phyloP scores from a whole-genome alignment of 1,140 invertebrate species.

The Caenorhabditis briggsae region DNA sequence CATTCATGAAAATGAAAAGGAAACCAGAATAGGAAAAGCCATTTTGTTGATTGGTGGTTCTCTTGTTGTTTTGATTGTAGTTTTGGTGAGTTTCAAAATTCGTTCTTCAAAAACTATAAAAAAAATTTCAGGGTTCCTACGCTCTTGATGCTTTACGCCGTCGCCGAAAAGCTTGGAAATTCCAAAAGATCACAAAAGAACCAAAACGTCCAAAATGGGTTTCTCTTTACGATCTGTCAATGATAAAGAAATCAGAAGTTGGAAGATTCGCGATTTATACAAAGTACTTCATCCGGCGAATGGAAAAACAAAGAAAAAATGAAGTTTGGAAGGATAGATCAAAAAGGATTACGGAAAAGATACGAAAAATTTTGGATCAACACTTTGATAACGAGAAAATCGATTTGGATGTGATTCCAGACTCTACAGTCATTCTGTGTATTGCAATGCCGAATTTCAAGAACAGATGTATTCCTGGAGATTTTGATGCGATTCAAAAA shows the following conservation, averaged over 20 bases:
- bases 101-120: no score
- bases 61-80: no score
- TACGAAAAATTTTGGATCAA: neutral
- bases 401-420: neutral
- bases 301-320: neutral
- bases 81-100: no score
- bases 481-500: neutral
- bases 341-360: neutral
- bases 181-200: neutral
- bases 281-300: neutral
- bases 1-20: no score
- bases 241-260: neutral
- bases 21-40: no score
- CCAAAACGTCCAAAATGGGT: neutral
- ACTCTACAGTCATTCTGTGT: neutral
- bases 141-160: no score
- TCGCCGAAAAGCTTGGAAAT: neutral
- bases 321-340: neutral
- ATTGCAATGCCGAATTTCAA: neutral
- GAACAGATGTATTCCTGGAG: neutral
- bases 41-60: no score
- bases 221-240: neutral
- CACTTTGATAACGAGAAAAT: neutral
- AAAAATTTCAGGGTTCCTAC: no score
- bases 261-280: neutral